Conservation (phyloP, 2,797 vertebrate species). For the Carcharodon carcharias region DNA sequence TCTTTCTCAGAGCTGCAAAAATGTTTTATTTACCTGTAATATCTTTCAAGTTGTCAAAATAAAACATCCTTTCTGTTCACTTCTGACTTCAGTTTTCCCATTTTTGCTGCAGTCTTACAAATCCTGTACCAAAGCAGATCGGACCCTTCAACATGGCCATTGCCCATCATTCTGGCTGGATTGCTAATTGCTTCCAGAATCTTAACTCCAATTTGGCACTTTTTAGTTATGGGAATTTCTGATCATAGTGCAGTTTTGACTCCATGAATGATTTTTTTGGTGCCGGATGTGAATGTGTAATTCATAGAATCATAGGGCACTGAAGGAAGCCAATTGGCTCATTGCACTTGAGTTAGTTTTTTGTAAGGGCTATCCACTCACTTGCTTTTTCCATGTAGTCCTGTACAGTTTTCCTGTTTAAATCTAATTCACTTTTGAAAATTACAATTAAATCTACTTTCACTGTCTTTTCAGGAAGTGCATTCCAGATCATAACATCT, state of each 20-base stretch:
- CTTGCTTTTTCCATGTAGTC: not conserved
- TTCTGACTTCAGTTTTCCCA: not conserved
- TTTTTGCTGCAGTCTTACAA: not conserved
- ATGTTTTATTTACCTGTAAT: not conserved
- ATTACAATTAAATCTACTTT: not conserved
- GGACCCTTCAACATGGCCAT: not conserved
- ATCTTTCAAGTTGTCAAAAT: slow-evolving; percentile 2
- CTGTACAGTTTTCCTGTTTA: not conserved
- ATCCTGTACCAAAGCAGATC: not conserved
- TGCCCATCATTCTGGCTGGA: not conserved
- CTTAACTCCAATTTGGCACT: not conserved
- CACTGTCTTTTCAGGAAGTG: not conserved
- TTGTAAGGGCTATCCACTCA: not conserved
- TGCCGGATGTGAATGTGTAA: not conserved
- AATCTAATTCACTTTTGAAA: not conserved
- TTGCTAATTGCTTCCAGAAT: not conserved
- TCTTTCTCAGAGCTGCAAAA: not conserved
- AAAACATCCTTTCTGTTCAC: not conserved
- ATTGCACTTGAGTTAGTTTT: not conserved
- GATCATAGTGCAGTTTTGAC: not conserved
- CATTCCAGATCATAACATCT: not conserved
- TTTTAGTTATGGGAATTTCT: not conserved
- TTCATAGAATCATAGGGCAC: not conserved
- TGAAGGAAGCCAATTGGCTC: not conserved
- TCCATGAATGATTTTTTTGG: not conserved